Evolutionary conservation across 1,140 invertebrate species (phyloP), one percentile per base, ranked within the genome.

Genomic region (Eurosta solidaginis): DNA sequence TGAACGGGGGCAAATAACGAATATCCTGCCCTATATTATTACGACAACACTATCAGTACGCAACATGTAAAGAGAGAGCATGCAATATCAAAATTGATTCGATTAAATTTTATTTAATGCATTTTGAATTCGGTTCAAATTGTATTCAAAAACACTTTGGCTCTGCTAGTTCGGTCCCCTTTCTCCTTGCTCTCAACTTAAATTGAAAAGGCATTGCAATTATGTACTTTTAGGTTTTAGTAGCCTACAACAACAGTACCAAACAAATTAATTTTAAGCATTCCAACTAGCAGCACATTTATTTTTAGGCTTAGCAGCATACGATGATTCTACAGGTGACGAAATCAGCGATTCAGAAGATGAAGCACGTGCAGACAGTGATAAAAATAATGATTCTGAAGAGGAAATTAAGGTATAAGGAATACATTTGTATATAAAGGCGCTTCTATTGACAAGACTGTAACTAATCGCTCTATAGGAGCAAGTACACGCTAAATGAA

Each of bases 271-370:
- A 79, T 44, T 68, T 52, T 54, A 82, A 80, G 83, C 79, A 50
- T 81, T 33, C 49, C 27, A 50, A 52, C 27, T 50, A 76, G 42
- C 45, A 76, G 42, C 33, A 36, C 10, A 76, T 36, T 76, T 68
- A 42, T 68, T 87, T 87, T 81, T 85, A 87, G 85, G 85, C 80
- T 85, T 87, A 87, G 85, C 85, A 80, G 85, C 82, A 44, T 87
- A 87, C 80, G 85, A 82, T 76, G 84, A 85, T 84, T 84, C 82
- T 80, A 84, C 85, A 74, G 85, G 83, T 80, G 76, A 76, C 3
- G 84, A 87, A 63, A 85, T 80, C 76, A 80, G 74, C 47, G 81
- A 82, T 42, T 81, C 84, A 17, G 82, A 84, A 4, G 74, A 81
- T 49, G 78, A 79, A 50, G n/a, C 25, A 14, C 25, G 22, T 3